Evolutionary conservation across 2,888 invertebrate species (phyloP).

Genomic region (Oligia fasciuncula): DNA sequence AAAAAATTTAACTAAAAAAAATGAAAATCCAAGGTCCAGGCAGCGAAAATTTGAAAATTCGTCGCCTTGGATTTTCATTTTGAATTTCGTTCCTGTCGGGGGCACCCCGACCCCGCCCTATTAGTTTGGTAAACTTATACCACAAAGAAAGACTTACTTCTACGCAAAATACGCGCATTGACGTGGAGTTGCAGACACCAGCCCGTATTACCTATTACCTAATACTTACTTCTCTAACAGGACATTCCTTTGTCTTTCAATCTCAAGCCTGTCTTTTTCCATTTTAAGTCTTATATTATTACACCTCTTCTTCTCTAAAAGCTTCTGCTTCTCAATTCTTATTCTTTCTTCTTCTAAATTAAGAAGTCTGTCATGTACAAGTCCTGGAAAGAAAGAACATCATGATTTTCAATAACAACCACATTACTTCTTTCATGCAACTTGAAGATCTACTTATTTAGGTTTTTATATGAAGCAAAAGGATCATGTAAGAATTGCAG

Average conservation of each 20-base stretch:
- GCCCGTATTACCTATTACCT: too few relatives aligned
- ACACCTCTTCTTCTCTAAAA: slow-evolving; percentile 80
- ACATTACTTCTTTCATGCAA: background rate
- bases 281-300: slow-evolving; percentile 81
- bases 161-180: slow-evolving; percentile 34
- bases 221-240: slow-evolving; percentile 78
- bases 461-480: background rate
- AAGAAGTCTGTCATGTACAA: slow-evolving; percentile 78
- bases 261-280: slow-evolving; percentile 79
- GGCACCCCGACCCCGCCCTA: too few relatives aligned
- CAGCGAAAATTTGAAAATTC: too few relatives aligned
- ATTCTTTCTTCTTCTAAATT: slow-evolving; percentile 80
- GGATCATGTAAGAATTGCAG: too few relatives aligned
- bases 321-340: slow-evolving; percentile 80
- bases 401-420: background rate
- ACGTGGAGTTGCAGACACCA: too few relatives aligned
- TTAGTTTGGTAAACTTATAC: background rate
- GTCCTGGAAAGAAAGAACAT: slow-evolving; percentile 62
- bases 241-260: slow-evolving; percentile 79
- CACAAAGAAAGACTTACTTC: slow-evolving; percentile 70
- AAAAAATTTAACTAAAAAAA: too few relatives aligned
- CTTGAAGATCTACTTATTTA: background rate
- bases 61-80: too few relatives aligned
- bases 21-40: too few relatives aligned
- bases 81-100: too few relatives aligned